Conservation (phyloP, 2,888 invertebrate species). For the Catocala nupta region DNA sequence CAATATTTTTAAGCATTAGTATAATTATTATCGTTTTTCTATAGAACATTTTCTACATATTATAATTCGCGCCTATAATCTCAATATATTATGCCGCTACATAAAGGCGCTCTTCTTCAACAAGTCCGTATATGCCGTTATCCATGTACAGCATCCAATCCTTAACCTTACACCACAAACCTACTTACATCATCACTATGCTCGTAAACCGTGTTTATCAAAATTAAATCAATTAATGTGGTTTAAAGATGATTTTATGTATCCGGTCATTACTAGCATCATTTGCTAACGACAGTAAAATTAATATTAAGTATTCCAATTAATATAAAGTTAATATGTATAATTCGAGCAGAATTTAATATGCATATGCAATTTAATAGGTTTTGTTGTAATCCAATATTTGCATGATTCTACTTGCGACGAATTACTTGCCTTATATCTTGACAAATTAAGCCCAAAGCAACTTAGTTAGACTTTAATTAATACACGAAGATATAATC, state of each 20-base stretch:
- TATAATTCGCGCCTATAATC: no score
- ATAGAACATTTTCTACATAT: no score
- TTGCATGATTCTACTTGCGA: constrained; percentile 31
- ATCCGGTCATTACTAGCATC: constrained; percentile 21
- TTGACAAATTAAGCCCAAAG: constrained; percentile 29
- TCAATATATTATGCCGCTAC: no score
- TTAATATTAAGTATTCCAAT: constrained; percentile 15
- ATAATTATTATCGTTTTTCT: no score
- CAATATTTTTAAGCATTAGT: no score
- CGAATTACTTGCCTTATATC: constrained; percentile 22
- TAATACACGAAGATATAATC: constrained; percentile 31
- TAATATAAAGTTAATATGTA: no score
- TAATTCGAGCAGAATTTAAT: no score
- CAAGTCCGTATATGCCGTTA: background rate
- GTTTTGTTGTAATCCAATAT: constrained; percentile 34
- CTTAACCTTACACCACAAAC: constrained; percentile 19
- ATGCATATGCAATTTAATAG: no score
- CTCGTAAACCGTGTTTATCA: constrained; percentile 15
- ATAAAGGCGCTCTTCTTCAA: no score
- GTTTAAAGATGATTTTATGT: constrained; percentile 21
- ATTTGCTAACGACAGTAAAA: constrained; percentile 12
- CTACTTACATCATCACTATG: constrained; percentile 22
- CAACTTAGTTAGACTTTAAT: constrained; percentile 31
- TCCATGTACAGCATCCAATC: constrained; percentile 5
- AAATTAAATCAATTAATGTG: constrained; percentile 22